These are phyloP conservation scores for Hydrozoanthus tunicans DNA, from an alignment of 64 coral and sea anemone species.

Conservation along the genomic window DNA sequence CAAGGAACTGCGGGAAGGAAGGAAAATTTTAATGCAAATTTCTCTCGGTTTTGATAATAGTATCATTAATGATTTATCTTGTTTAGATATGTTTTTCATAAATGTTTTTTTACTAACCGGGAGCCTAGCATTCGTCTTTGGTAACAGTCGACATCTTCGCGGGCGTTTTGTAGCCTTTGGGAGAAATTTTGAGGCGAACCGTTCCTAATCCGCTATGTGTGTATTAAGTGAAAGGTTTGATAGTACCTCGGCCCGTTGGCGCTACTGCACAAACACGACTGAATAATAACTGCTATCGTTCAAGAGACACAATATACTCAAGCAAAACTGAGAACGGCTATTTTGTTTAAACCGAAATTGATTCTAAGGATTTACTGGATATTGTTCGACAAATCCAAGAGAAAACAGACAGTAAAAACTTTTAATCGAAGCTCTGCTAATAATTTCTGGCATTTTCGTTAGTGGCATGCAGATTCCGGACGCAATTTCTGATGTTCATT, in stretches of 20 bases:
- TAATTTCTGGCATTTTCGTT: background rate
- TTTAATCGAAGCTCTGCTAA: background rate
- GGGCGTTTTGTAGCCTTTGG: background rate
- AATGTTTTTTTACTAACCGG: slow-evolving; percentile 22
- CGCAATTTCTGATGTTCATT: too few species aligned
- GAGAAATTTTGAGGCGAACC: too few species aligned
- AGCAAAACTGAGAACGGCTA: background rate
- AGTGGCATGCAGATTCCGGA: too few species aligned
- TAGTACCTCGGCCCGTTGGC: background rate
- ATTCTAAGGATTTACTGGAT: background rate
- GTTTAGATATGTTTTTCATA: slow-evolving; percentile 62
- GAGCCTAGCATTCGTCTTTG: background rate
- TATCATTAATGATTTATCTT: slow-evolving; percentile 64
- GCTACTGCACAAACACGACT: background rate
- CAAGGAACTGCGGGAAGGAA: slow-evolving; percentile 10
- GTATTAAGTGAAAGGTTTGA: background rate
- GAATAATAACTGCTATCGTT: slow-evolving; percentile 13
- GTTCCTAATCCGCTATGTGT: too few species aligned
- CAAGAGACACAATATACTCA: slow-evolving; percentile 22
- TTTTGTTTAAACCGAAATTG: background rate
- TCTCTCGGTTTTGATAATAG: slow-evolving; percentile 58
- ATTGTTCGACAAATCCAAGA: background rate
- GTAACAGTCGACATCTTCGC: background rate
- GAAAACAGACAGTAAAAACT: background rate
- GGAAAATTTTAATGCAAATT: slow-evolving; percentile 44